A percentile compares a stretch with the other conserved stretches of the same genome.
phyloP scores from a whole-genome alignment of 2,797 vertebrate species.

The Sebastes hubbsi region DNA sequence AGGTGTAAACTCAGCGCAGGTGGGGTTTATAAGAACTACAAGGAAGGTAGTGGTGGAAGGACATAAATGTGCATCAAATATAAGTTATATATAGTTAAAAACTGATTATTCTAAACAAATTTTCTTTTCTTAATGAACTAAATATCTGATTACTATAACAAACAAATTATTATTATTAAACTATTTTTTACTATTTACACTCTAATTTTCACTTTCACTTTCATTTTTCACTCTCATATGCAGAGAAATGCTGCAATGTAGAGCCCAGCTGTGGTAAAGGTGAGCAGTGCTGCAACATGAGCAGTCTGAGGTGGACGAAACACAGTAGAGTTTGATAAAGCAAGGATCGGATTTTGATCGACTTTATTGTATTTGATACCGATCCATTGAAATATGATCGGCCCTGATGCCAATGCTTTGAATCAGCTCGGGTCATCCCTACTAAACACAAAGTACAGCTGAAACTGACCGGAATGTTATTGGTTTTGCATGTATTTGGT shows the following conservation, averaged over 20 bases:
- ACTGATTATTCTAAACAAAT: background rate
- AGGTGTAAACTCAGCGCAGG: background rate
- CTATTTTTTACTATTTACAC: too few relatives aligned
- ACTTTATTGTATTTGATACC: background rate
- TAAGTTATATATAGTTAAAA: background rate
- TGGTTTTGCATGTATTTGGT: too few relatives aligned
- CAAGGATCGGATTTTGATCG: background rate
- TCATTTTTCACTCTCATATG: too few relatives aligned
- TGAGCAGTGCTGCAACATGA: too few relatives aligned
- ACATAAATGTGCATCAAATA: background rate
- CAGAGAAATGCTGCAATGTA: too few relatives aligned
- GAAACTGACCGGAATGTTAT: fast-evolving
- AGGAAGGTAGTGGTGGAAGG: background rate
- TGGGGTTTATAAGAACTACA: background rate
- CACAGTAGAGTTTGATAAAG: too few relatives aligned
- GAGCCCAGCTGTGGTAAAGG: too few relatives aligned
- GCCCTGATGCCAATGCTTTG: background rate
- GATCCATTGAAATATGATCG: background rate
- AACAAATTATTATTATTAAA: too few relatives aligned
- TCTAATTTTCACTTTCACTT: background rate
- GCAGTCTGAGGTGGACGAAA: too few relatives aligned
- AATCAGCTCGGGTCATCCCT: too few relatives aligned
- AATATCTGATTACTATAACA: background rate
- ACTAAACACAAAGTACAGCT: background rate
- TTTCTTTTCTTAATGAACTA: background rate